Conservation (phyloP, 2,797 vertebrate species). For the Falco biarmicus region DNA sequence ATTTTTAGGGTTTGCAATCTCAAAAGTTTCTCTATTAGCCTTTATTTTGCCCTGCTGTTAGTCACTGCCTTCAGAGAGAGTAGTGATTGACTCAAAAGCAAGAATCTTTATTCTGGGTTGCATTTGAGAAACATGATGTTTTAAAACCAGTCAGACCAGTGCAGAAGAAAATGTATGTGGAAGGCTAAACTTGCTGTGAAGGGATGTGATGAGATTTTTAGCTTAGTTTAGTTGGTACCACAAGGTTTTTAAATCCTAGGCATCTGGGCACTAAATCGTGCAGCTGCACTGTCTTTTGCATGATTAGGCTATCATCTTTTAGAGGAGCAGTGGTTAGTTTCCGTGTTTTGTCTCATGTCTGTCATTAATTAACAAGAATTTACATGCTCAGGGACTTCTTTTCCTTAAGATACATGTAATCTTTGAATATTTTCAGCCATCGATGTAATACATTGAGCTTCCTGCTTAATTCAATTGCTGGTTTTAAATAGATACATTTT, state of each 20-base stretch:
- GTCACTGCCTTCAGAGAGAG: background rate
- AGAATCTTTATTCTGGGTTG: background rate
- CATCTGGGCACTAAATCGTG: background rate
- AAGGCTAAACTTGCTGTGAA: background rate
- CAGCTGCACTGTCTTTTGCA: background rate
- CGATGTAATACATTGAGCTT: accelerated
- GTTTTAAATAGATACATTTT: background rate
- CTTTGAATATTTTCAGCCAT: background rate
- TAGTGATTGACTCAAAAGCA: background rate
- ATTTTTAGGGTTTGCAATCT: background rate
- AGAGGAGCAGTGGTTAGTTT: background rate
- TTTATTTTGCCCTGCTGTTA: background rate
- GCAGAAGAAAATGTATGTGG: background rate
- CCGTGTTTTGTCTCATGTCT: background rate
- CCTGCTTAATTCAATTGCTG: background rate
- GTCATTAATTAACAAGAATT: background rate
- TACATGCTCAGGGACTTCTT: background rate
- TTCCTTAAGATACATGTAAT: background rate
- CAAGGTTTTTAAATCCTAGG: background rate
- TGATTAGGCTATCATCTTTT: background rate
- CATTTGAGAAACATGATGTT: background rate
- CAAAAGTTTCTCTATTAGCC: background rate
- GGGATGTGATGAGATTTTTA: background rate
- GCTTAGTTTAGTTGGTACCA: background rate
- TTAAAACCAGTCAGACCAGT: background rate